Base-by-base conservation (phyloP, 2,797 vertebrate genomes). In the Thripadectes ignobilis region DNA sequence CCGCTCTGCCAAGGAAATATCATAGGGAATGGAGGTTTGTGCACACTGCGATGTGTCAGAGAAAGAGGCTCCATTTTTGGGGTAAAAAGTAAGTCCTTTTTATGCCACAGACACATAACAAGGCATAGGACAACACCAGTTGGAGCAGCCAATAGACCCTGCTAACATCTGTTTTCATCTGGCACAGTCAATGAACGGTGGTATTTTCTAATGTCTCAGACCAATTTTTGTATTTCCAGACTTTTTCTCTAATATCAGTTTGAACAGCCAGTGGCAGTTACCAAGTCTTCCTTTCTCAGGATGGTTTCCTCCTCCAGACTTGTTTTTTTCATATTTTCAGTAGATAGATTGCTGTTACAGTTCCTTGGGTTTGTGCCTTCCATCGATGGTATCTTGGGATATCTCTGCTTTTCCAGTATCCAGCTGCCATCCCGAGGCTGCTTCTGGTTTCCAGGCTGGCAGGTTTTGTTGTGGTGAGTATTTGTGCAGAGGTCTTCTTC, bases 11-110 rank as follows among this genome's bases (percentile, higher is more conserved):
- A 3, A 32, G 30, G n/a, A 67, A 67, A 59, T 26, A n/a, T 8
- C 4, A 3, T 0, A 3, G 52, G 46, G 7, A 73, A 16, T 30
- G 58, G 14, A 14, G 23, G 32, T 16, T 55, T 0, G 0, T 52
- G 30, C 22, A 21, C 27, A 10, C 0, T 48, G 55, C 27, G 32
- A n/a, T 62, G 15, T 1, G 0, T 57, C 29, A 58, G 72, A 63
- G 32, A 49, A 68, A 57, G 36, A 51, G 43, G 29, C 38, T 71
- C 17, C 24, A 30, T 71, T 77, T 77, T 39, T 58, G 38, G 38
- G 13, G 8, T 71, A 58, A 21, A 67, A 89, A 82, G 27, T 62
- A 49, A 62, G 29, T 57, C 4, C 9, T 51, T 76, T 76, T 57
- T 34, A 43, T 51, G n/a, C 17, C 39, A 23, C 52, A 55, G 52